Conservation (phyloP, 2,888 invertebrate species). For the Tridacna gigas region DNA sequence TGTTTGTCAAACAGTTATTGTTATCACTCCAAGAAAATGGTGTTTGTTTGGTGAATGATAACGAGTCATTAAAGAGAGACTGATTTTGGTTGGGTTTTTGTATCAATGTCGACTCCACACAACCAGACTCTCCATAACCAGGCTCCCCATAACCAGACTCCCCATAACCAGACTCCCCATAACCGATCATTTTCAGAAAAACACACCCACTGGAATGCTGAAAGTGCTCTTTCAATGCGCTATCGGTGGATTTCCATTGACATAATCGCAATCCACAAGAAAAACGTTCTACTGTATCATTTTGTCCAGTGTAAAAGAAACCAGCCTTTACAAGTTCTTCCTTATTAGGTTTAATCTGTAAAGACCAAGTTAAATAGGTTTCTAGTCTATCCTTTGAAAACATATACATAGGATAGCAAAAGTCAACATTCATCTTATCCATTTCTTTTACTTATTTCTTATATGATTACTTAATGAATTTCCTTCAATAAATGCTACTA, state of each 20-base stretch:
- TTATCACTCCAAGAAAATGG: neutral
- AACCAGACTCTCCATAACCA: too few relatives aligned
- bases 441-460: too few relatives aligned
- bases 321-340: slow-evolving; percentile 8
- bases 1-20: neutral
- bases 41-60: neutral
- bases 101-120: too few relatives aligned
- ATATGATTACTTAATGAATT: neutral
- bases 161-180: neutral
- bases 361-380: slow-evolving; percentile 31
- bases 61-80: neutral
- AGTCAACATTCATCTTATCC: neutral
- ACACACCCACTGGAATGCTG: slow-evolving; percentile 22
- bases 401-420: neutral
- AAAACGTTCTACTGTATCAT: slow-evolving; percentile 1
- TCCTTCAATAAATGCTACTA: neutral
- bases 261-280: slow-evolving; percentile 2
- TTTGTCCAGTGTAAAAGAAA: slow-evolving; percentile 7
- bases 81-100: slow-evolving; percentile 7
- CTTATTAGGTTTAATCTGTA: slow-evolving; percentile 37
- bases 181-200: slow-evolving; percentile 37
- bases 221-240: neutral
- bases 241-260: slow-evolving; percentile 3
- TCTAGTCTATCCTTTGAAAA: slow-evolving; percentile 2
- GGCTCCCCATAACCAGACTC: too few relatives aligned